Evolutionary conservation across 2,888 invertebrate genomes (phyloP), one percentile per base, ranked within the genome.

Genomic region (Volucella bombylans): DNA sequence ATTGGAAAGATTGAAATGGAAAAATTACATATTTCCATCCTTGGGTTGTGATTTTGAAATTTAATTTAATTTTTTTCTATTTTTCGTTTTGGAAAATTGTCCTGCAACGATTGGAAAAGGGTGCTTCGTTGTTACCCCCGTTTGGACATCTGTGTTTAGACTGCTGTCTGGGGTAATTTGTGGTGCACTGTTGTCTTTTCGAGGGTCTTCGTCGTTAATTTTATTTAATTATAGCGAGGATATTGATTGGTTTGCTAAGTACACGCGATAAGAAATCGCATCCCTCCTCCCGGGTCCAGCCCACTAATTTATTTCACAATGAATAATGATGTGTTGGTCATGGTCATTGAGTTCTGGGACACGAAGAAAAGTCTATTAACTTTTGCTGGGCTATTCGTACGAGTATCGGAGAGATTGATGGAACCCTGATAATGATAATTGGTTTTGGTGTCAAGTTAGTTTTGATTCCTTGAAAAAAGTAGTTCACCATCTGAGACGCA

Each of bases 191-290:
- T 76, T 55, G 73, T 39, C 65, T 62, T 80, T 41, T 47, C 39
- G 14, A 64, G 59, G 47, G 59, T 39, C 68, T 52, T 4, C 0
- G 4, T 83, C 83, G 80, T 85, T 81, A 85, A 77, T 81, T 85
- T 67, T 81, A 67, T 77, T 85, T 85, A 85, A 85, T 85, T 85
- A 81, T 64, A 3, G 4, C 76, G 77, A 77, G 81, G 85, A 85
- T 85, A 85, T 80, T 85, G 83, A 85, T 85, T 65, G 71, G 62
- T 76, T 76, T 67, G 76, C 80, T 73, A 83, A 83, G 82, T 83
- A 79, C 78, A 73, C 73, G 78, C 78, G 82, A 71, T 77, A 67
- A 61, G 82, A 57, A 67, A 61, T 43, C 14, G 59, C 71, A 55
- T 55, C 61, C 62, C 55, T 64, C 62, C 68, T 54, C 64, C 49